phyloP scores from a whole-genome alignment of 2,888 invertebrate genomes.

The Mythimna vitellina region DNA sequence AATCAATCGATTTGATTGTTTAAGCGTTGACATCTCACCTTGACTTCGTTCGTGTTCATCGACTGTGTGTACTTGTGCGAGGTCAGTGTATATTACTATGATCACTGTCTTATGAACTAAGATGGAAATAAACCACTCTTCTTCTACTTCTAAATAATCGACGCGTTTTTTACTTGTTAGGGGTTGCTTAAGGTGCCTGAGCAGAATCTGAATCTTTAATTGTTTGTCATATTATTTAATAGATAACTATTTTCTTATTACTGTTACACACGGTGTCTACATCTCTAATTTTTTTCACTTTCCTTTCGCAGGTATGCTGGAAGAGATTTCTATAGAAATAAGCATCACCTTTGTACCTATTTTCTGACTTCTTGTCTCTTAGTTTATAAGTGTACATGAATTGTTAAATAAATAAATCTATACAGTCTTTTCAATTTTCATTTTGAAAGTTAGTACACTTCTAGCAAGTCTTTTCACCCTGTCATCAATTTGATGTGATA shows the following conservation, averaged over 20 bases:
- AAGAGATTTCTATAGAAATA: too few relatives aligned
- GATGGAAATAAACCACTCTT: neutral
- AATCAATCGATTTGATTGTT: slow-evolving; percentile 65
- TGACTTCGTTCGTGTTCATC: slow-evolving; percentile 64
- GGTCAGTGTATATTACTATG: slow-evolving; percentile 38
- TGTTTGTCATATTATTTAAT: too few relatives aligned
- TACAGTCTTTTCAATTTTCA: neutral
- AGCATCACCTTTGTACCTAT: too few relatives aligned
- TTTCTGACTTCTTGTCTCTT: neutral
- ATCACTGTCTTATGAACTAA: slow-evolving; percentile 5
- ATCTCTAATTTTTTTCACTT: too few relatives aligned
- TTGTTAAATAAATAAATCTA: too few relatives aligned
- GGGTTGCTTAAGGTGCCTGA: too few relatives aligned
- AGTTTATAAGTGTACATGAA: too few relatives aligned
- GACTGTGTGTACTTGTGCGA: slow-evolving; percentile 42
- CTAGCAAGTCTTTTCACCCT: neutral
- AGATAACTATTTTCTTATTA: too few relatives aligned
- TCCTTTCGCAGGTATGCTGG: too few relatives aligned
- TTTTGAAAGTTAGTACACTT: neutral
- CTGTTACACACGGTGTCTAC: too few relatives aligned
- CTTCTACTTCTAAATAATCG: too few relatives aligned
- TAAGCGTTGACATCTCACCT: slow-evolving; percentile 68
- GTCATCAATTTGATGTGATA: neutral
- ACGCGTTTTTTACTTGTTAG: neutral
- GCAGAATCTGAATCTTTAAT: too few relatives aligned